Percentiles rank a stretch among this genome's conserved stretches.
Conservation (phyloP, 1,140 invertebrate genomes). For the Eriocheir sinensis region DNA sequence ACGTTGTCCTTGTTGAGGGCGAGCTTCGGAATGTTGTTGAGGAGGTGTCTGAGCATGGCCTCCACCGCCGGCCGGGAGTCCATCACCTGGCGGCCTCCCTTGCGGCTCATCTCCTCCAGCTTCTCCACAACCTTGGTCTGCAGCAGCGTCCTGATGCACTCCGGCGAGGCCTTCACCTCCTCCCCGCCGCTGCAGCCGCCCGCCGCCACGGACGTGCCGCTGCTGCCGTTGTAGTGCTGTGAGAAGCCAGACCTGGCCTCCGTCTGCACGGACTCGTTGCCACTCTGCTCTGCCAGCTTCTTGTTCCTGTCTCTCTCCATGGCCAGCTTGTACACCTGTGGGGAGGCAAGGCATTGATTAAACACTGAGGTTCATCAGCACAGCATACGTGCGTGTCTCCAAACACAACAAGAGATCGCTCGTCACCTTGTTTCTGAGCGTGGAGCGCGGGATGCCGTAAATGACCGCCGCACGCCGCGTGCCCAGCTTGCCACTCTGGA, state of each 20-base stretch:
- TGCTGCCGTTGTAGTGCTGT: slow-evolving; percentile 33
- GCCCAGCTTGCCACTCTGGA: slow-evolving; percentile 94
- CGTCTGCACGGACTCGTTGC: slow-evolving; percentile 73
- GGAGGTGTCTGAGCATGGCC: slow-evolving; percentile 73
- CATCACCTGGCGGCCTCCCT: slow-evolving; percentile 34
- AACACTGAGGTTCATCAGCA: background rate
- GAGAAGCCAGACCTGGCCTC: slow-evolving; percentile 12
- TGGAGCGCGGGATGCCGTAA: slow-evolving; percentile 97
- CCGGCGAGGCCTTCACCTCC: slow-evolving; percentile 54
- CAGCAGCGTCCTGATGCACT: slow-evolving; percentile 79
- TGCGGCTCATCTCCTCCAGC: slow-evolving; percentile 74
- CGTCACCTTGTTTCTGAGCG: slow-evolving; percentile 93
- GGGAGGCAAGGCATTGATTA: background rate
- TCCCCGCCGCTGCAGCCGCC: slow-evolving; percentile 77
- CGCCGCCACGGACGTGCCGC: too few species aligned
- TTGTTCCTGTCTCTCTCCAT: slow-evolving; percentile 87
- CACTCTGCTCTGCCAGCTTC: slow-evolving; percentile 82
- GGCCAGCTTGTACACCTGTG: slow-evolving; percentile 81
- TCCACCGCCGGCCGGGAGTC: slow-evolving; percentile 69
- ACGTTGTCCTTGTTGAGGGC: slow-evolving; percentile 77
- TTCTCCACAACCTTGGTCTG: slow-evolving; percentile 79
- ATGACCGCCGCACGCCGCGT: slow-evolving; percentile 95
- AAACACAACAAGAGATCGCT: background rate
- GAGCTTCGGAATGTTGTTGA: slow-evolving; percentile 77
- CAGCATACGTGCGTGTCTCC: too few species aligned